phyloP scores from a whole-genome alignment of 1,140 invertebrate species.

The Camponotus pennsylvanicus region DNA sequence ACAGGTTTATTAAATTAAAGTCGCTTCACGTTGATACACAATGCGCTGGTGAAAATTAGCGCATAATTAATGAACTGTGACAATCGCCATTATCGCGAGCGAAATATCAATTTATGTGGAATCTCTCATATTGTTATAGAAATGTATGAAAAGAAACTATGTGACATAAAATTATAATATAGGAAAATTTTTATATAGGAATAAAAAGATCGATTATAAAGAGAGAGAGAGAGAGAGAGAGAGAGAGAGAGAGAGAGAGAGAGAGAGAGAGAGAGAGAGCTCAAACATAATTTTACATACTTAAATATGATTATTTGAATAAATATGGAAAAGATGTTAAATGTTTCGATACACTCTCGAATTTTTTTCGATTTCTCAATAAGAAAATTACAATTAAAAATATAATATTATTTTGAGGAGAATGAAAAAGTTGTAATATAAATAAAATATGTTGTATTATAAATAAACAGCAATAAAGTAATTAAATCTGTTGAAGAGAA shows the following conservation, averaged over 20 bases:
- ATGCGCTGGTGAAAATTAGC: too few relatives aligned
- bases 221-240: too few relatives aligned
- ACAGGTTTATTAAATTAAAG: constrained; percentile 48
- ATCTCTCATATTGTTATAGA: background rate
- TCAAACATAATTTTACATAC: background rate
- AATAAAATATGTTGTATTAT: background rate
- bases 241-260: too few relatives aligned
- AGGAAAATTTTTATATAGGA: background rate
- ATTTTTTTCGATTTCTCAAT: background rate
- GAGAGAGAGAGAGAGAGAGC: too few relatives aligned
- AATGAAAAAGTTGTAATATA: background rate
- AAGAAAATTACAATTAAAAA: constrained; percentile 1
- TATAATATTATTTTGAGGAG: background rate
- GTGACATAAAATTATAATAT: background rate
- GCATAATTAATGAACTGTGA: constrained; percentile 27
- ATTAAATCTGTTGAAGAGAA: background rate
- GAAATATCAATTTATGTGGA: constrained; percentile 5
- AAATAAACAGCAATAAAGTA: background rate
- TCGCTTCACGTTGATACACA: background rate
- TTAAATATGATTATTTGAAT: background rate
- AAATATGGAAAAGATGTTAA: too few relatives aligned
- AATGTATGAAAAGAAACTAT: background rate
- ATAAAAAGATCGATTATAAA: background rate
- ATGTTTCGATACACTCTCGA: background rate
- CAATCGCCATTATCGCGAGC: background rate